Evolutionary conservation across 2,797 vertebrate genomes (phyloP).

Genomic region (Smutsia gigantea): DNA sequence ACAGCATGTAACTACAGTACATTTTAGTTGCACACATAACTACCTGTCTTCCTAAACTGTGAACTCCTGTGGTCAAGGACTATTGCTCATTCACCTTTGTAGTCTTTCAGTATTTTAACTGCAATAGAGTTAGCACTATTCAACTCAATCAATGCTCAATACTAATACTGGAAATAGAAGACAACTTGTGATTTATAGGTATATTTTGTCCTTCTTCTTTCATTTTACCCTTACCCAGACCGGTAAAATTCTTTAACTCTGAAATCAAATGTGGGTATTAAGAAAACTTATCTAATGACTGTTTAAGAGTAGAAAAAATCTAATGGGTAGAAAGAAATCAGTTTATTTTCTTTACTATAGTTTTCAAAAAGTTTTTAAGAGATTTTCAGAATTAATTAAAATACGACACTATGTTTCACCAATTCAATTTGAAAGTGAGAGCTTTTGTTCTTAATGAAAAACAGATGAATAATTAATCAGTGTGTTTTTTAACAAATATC

Average conservation of each 20-base stretch:
- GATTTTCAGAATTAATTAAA: constrained; percentile 3
- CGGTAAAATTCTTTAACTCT: background rate
- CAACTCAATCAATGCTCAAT: background rate
- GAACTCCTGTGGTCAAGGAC: background rate
- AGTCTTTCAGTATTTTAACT: background rate
- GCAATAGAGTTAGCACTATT: background rate
- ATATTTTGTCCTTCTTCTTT: background rate
- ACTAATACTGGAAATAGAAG: background rate
- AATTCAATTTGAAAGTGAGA: background rate
- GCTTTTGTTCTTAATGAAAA: background rate
- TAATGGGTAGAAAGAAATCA: background rate
- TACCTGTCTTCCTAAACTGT: background rate
- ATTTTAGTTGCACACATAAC: background rate
- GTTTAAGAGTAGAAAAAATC: background rate
- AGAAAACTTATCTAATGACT: background rate
- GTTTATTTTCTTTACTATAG: background rate
- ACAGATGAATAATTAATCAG: background rate
- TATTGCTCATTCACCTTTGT: background rate
- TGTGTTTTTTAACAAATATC: background rate
- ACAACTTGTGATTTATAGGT: background rate
- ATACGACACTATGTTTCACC: background rate
- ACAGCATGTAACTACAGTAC: background rate
- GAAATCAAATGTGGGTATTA: background rate
- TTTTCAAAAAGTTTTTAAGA: background rate
- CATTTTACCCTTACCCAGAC: background rate